phyloP scores from a whole-genome alignment of 2,797 vertebrate genomes.

The Falco berigora region DNA sequence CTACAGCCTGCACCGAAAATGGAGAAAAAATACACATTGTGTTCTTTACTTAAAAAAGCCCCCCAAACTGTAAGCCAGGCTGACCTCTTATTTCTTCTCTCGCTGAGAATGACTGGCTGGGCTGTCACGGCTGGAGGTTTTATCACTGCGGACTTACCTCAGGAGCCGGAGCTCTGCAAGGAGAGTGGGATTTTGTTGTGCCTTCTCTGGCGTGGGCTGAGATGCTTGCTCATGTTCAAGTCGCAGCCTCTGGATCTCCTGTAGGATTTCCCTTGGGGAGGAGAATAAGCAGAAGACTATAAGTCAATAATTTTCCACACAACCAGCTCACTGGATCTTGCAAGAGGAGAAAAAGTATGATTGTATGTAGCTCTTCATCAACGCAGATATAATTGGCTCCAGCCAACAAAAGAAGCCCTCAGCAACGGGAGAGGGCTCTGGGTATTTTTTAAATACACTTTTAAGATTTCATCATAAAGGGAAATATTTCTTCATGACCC shows the following conservation, averaged over 20 bases:
- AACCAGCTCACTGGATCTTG: neutral
- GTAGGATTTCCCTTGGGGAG: conserved; percentile 87
- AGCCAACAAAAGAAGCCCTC: neutral
- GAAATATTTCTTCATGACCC: neutral
- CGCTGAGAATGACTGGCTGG: neutral
- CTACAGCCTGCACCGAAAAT: neutral
- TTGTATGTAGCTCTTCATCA: neutral
- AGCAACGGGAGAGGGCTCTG: neutral
- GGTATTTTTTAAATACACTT: neutral
- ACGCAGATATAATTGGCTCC: neutral
- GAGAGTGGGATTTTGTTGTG: conserved; percentile 94
- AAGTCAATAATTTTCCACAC: neutral
- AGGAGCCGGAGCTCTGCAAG: conserved; percentile 93
- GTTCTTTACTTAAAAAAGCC: neutral
- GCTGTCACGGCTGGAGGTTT: neutral
- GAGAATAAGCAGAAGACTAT: neutral
- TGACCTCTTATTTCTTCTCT: neutral
- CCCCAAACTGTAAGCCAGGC: neutral
- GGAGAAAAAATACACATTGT: neutral
- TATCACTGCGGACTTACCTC: conserved; percentile 74
- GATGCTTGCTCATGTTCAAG: conserved; percentile 96
- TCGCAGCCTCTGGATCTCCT: conserved; percentile 95
- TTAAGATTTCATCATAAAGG: neutral
- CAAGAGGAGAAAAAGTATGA: neutral
- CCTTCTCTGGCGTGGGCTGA: conserved; percentile 88